Base-by-base conservation (phyloP, 2,797 vertebrate genomes). In the Acanthopagrus latus region DNA sequence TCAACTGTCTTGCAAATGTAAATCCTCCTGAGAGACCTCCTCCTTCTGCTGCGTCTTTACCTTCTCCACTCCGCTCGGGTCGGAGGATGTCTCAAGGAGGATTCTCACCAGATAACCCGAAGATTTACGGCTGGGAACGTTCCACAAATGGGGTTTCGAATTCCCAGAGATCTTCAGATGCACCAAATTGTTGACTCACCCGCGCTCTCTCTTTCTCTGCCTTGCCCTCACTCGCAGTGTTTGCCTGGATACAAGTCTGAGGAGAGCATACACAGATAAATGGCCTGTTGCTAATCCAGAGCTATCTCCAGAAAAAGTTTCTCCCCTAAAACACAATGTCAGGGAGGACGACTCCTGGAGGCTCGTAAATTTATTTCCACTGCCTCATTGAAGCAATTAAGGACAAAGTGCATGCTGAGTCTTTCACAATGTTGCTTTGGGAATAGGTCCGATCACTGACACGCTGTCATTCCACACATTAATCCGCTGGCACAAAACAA, bases 381-480 rank as follows among this genome's bases (percentile, higher is more conserved):
- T 81, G 76, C 82, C 85, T 92, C 84, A 80, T 68, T 88, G 88
- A 88, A 90, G 89, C 85, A 90, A 90, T 93, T 85, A 76, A 74
- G 86, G 85, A 90, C 90, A 92, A 90, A 93, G 92, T 92, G 86
- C 87, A 78, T 14, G 76, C 87, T 41, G 74, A 81, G 86, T 73
- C 78, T 93, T 94, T 92, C 84, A 90, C 83, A 90, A 89, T 57
- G 85, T 33, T 85, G 81, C 88, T 85, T 74, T 87, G 90, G 88
- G 83, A 91, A 86, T 72, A 51, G 60, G 70, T 90, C 77, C n/a
- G 67, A 92, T 90, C 87, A 72, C 85, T 63, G 87, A 91, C 80
- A 76, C 38, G 33, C 83, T 81, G 89, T 89, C 89, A 85, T 91
- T 88, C 81, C 83, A 68, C 81, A 81, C 78, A 83, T 77, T 73